These are phyloP conservation scores for Drosophila borborema DNA, from an alignment of 2,888 invertebrate species.

Conservation along the genomic window DNA sequence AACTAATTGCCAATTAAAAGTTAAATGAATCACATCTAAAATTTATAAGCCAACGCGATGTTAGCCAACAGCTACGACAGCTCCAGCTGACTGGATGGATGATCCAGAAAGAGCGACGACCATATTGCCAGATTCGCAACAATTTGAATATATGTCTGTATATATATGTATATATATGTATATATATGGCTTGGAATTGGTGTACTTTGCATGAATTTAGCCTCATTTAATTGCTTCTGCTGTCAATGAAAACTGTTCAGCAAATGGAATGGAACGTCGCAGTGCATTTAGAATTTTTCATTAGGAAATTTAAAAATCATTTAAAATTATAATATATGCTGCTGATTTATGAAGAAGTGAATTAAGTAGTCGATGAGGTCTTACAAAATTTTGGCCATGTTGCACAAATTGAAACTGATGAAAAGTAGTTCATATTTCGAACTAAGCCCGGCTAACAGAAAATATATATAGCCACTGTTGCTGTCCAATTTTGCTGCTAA, in stretches of 20 bases:
- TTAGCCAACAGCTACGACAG: slow-evolving; percentile 18
- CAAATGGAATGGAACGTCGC: slow-evolving; percentile 9
- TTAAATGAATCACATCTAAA: slow-evolving; percentile 58
- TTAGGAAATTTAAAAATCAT: slow-evolving; percentile 26
- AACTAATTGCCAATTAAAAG: slow-evolving; percentile 65
- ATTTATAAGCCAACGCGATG: slow-evolving; percentile 47
- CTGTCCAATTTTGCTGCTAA: slow-evolving; percentile 32
- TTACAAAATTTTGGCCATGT: neutral
- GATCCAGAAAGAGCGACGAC: neutral
- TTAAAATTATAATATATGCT: slow-evolving; percentile 30
- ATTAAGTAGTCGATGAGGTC: neutral
- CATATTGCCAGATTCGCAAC: slow-evolving; percentile 35
- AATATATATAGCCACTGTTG: slow-evolving; percentile 21
- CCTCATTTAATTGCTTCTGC: slow-evolving; percentile 8
- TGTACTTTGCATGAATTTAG: slow-evolving; percentile 13
- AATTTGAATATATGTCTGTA: slow-evolving; percentile 30
- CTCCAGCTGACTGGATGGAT: neutral
- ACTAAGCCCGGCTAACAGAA: slow-evolving; percentile 33
- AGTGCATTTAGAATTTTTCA: slow-evolving; percentile 24
- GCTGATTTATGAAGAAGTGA: neutral
- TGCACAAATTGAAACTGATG: neutral
- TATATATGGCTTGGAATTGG: slow-evolving; percentile 4
- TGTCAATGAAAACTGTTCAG: neutral
- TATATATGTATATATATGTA: neutral
- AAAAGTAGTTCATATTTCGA: neutral